These are phyloP conservation scores for Magallana ariakensis DNA, from an alignment of 1,140 invertebrate species.

Conservation along the genomic window DNA sequence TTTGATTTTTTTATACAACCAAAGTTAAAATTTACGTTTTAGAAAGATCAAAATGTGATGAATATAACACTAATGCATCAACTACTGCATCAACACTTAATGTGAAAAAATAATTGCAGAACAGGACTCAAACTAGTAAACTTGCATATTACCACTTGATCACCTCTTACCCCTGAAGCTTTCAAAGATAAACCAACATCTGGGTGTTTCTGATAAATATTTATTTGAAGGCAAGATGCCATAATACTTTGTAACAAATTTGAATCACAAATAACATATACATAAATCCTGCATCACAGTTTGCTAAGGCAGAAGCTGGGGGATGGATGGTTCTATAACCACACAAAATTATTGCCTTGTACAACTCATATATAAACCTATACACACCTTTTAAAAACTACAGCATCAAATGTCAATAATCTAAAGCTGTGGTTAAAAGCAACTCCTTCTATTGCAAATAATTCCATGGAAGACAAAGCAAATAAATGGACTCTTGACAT, in stretches of 20 bases:
- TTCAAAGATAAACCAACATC: neutral
- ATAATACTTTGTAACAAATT: constrained; percentile 36
- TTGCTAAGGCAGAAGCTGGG: constrained; percentile 24
- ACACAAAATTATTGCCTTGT: neutral
- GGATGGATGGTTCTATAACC: neutral
- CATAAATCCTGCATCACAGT: constrained; percentile 35
- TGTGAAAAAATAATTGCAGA: too few relatives aligned
- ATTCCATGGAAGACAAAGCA: constrained; percentile 30
- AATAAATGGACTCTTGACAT: neutral
- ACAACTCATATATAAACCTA: neutral
- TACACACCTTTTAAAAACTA: constrained; percentile 1
- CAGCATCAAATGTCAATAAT: constrained; percentile 5
- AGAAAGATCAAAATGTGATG: too few relatives aligned
- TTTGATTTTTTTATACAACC: too few relatives aligned
- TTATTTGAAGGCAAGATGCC: constrained; percentile 27
- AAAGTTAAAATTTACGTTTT: too few relatives aligned
- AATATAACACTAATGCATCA: too few relatives aligned
- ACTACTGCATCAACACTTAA: too few relatives aligned
- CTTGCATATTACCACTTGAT: too few relatives aligned
- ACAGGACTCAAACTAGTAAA: too few relatives aligned
- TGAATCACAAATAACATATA: constrained; percentile 33
- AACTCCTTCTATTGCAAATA: constrained; percentile 21
- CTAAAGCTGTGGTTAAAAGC: constrained; percentile 27
- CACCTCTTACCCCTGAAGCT: too few relatives aligned
- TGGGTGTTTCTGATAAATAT: constrained; percentile 32